A percentile compares a stretch with the other conserved stretches of the same genome.
These are phyloP conservation scores for Platorchestia sp. DNA, from an alignment of 1,140 invertebrate genomes.

Conservation along the genomic window DNA sequence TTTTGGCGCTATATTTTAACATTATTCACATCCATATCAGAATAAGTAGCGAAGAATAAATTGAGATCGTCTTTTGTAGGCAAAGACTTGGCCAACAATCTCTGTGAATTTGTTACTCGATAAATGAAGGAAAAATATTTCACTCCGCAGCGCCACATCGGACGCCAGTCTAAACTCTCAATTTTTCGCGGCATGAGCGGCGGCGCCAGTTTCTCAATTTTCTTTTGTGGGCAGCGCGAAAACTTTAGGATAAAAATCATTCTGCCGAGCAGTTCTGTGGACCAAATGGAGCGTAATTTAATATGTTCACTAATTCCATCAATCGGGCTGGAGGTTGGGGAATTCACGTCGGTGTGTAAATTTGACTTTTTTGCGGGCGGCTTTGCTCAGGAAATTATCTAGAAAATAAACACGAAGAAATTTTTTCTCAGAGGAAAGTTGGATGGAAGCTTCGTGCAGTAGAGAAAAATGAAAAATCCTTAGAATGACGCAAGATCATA, in stretches of 20 bases:
- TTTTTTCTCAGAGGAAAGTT: neutral
- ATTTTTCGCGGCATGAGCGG: neutral
- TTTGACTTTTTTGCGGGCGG: neutral
- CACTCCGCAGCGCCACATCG: neutral
- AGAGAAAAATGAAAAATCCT: neutral
- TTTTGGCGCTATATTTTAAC: neutral
- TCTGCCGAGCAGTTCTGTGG: neutral
- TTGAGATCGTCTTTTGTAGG: neutral
- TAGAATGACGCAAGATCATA: neutral
- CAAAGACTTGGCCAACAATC: neutral
- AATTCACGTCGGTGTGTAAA: neutral
- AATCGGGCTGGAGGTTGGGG: neutral
- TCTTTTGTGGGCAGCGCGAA: neutral
- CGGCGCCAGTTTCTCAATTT: neutral
- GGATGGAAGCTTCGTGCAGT: neutral
- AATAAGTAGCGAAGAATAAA: neutral
- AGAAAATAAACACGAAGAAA: neutral
- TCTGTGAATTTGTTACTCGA: neutral
- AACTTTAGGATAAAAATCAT: neutral
- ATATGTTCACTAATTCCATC: neutral
- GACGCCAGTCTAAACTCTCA: neutral
- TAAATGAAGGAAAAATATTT: neutral
- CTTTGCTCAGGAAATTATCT: neutral
- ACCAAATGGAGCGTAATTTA: neutral
- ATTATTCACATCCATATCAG: neutral